Conservation (phyloP, 2,113 vertebrate genomes). For the Podilymbus podiceps region DNA sequence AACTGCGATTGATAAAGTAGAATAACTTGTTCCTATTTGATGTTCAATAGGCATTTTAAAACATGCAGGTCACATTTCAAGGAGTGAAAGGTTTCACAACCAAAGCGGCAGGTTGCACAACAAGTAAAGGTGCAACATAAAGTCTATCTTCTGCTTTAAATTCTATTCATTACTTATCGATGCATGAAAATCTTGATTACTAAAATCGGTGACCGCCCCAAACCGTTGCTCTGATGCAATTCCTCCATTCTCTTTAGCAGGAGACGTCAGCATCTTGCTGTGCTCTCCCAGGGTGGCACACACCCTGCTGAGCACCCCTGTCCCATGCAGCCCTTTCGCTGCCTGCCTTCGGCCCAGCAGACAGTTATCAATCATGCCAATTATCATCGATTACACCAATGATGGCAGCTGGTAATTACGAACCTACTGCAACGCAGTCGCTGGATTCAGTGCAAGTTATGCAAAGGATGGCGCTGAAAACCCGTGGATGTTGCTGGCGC, state of each 20-base stretch:
- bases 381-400: no score
- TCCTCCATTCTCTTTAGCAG: background rate
- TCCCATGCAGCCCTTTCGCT: background rate
- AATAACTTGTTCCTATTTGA: background rate
- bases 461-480: no score
- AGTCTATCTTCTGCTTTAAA: background rate
- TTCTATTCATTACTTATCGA: background rate
- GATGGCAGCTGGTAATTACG: background rate
- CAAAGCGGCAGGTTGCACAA: background rate
- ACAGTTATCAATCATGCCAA: background rate
- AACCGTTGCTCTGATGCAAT: background rate
- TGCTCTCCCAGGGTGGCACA: background rate
- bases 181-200: background rate
- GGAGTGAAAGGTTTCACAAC: background rate
- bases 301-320: background rate
- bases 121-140: background rate
- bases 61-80: accelerated
- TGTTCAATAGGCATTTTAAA: background rate
- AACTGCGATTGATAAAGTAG: background rate
- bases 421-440: accelerated
- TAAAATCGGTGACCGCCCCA: background rate
- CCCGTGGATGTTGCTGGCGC: background rate
- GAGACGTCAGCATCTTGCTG: accelerated
- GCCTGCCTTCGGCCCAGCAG: background rate
- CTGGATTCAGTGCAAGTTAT: background rate